Base-by-base conservation (phyloP, 2,113 vertebrate genomes). In the Sinocyclocheilus grahami region DNA sequence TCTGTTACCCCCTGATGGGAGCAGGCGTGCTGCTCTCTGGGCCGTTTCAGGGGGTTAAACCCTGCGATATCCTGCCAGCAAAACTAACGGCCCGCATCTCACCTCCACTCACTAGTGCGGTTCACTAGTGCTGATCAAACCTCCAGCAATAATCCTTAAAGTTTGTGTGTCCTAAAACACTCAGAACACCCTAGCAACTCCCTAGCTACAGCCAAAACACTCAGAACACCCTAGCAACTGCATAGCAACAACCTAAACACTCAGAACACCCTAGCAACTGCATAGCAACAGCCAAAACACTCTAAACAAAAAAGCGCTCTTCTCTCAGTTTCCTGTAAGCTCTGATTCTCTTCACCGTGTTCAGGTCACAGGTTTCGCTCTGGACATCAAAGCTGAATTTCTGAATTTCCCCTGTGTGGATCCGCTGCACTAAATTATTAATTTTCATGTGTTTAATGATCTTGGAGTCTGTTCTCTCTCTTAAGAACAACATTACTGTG, bases 1-100 rank as follows among this genome's bases (percentile, higher is more conserved):
- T 90, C 85, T 63, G 42, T 27, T 51, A 83, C 83, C 83, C 83
- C 84, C 85, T 20, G 82, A 74, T 85, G 81, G n/a, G 65, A 55
- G 63, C 81, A 55, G 81, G 27, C 46, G 46, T 37, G 81, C 79
- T 67, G 79, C 33, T 82, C n/a, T 81, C 7, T 82, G 62, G 42
- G 37, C 37, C 22, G 42, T 69, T 22, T 82, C 67, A 42, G 85
- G 78, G 78, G 84, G 83, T 86, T 88, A 84, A 74, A 86, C 81
- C 75, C 74, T 76, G 75, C 78, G 14, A 60, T 13, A 60, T 80
- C 78, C 78, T 62, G 78, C 22, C 55, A 42, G 51, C 4, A 14
- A 22, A 30, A 58, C 27, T 33, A 33, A 37, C 53, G 16, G 58
- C 78, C 78, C 55, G 2, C 78, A 20, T 14, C 55, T 79, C 10